Evolutionary conservation across 2,888 invertebrate genomes (phyloP).

Genomic region (Drosophila pegasa): DNA sequence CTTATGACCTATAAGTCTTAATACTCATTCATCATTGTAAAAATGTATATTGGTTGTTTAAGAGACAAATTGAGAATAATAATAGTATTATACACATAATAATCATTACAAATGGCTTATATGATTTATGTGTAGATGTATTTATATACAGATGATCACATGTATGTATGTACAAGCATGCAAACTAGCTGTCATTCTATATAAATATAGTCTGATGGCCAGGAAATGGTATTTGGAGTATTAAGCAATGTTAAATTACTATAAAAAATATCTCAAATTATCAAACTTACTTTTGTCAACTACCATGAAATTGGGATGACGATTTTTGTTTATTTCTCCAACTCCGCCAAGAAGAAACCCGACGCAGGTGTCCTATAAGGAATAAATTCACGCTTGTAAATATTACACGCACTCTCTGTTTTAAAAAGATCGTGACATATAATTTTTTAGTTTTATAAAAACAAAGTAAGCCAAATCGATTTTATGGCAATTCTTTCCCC

Average conservation of each 20-base stretch:
- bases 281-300: constrained; percentile 51
- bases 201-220: not conserved
- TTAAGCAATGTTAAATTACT: no score
- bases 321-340: constrained; percentile 58
- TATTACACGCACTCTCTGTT: not conserved
- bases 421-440: not conserved
- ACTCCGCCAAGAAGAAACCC: constrained; percentile 69
- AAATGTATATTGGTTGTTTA: not conserved
- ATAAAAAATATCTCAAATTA: not conserved
- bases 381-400: not conserved
- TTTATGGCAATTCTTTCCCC: not conserved
- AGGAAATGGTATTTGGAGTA: not conserved
- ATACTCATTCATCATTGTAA: not conserved
- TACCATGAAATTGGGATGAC: constrained; percentile 62
- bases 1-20: no score
- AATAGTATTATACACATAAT: no score
- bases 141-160: not conserved
- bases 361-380: constrained; percentile 62
- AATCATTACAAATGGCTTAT: no score
- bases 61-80: no score
- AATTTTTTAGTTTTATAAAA: not conserved
- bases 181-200: not conserved
- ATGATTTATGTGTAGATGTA: no score
- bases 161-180: not conserved
- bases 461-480: not conserved